phyloP scores from a whole-genome alignment of 2,888 invertebrate species.

The Eugnorisma glareosa region DNA sequence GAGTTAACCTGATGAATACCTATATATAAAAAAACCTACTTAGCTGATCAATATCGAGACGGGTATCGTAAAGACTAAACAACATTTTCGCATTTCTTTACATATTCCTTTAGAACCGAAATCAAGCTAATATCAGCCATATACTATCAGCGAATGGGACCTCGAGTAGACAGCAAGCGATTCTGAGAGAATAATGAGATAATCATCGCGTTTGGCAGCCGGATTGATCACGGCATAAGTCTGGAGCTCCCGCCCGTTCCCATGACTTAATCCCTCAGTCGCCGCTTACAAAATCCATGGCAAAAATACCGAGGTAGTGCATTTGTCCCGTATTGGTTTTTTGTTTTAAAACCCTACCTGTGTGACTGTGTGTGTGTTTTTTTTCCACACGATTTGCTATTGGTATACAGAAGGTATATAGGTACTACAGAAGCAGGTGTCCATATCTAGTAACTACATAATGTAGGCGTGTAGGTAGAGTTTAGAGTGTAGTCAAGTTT shows the following conservation, averaged over 20 bases:
- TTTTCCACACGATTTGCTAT: not conserved
- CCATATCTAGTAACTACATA: not conserved
- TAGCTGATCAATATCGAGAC: slow-evolving; percentile 12
- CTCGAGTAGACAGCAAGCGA: slow-evolving; percentile 51
- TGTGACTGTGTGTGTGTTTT: not conserved
- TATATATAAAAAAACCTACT: not conserved
- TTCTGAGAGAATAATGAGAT: slow-evolving; percentile 57
- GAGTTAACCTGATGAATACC: not conserved
- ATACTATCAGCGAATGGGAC: slow-evolving; percentile 38
- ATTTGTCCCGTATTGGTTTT: not conserved
- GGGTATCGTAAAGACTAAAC: not conserved
- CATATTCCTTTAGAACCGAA: slow-evolving; percentile 24
- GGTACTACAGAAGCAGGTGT: not conserved
- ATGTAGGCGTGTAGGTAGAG: not conserved
- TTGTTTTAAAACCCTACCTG: not conserved
- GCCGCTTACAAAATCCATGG: slow-evolving; percentile 33
- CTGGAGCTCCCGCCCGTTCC: slow-evolving; percentile 23
- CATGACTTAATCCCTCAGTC: slow-evolving; percentile 38
- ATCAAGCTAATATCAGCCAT: slow-evolving; percentile 28
- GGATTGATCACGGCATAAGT: slow-evolving; percentile 56
- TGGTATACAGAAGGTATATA: too few relatives aligned
- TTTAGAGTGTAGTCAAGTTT: too few relatives aligned
- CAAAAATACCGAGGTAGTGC: slow-evolving; percentile 22
- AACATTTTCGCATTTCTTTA: slow-evolving; percentile 18
- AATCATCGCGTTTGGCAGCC: slow-evolving; percentile 58